These are phyloP conservation scores for Propsilocerus akamusi DNA, from an alignment of 1,140 invertebrate genomes.

Conservation along the genomic window DNA sequence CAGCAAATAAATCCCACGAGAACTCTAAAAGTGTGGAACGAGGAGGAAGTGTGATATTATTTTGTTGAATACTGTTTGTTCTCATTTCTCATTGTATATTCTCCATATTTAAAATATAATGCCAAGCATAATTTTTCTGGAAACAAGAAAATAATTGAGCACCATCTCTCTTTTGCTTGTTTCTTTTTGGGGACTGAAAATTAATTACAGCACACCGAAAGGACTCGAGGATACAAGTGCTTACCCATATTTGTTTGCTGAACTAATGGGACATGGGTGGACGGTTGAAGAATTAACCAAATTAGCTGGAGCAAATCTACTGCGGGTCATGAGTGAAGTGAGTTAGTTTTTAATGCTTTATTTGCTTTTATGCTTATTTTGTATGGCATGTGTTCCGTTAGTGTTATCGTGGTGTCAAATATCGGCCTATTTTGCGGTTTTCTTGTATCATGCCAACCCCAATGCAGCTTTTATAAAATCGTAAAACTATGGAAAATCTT, in stretches of 20 bases:
- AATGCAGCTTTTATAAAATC: neutral
- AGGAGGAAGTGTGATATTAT: no score
- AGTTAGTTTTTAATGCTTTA: constrained; percentile 11
- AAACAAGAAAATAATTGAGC: neutral
- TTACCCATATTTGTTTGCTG: constrained; percentile 72
- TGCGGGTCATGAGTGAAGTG: constrained; percentile 51
- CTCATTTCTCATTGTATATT: no score
- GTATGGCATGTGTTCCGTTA: neutral
- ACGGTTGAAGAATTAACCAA: constrained; percentile 67
- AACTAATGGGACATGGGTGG: constrained; percentile 66
- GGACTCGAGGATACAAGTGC: constrained; percentile 81
- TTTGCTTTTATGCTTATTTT: neutral
- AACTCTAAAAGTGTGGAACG: no score
- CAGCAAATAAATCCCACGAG: no score
- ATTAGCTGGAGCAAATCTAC: constrained; percentile 69
- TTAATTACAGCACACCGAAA: constrained; percentile 46
- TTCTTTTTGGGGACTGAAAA: neutral
- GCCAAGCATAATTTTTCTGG: neutral
- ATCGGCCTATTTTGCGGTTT: neutral
- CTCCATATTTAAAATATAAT: neutral
- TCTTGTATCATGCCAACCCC: neutral
- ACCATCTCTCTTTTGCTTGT: neutral
- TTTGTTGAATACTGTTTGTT: no score
- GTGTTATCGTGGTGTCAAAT: neutral
- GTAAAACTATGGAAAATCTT: no score